Conservation (phyloP, 2,888 invertebrate species). For the Portevinia maculata region DNA sequence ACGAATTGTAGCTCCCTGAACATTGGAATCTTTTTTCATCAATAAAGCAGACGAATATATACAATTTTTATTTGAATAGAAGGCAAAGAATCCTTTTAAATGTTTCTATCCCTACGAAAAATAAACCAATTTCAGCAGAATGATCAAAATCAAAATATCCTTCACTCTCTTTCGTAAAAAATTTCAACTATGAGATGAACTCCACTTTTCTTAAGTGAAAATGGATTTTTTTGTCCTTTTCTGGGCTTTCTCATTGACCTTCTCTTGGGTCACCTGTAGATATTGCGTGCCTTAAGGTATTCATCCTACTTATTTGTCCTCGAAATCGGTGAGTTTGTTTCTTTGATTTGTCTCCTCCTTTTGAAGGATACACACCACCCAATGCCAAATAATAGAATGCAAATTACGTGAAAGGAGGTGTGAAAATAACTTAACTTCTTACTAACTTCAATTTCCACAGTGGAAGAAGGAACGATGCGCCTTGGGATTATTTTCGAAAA, state of each 20-base stretch:
- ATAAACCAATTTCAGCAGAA: too few relatives aligned
- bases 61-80: constrained; percentile 22
- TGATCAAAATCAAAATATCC: constrained; percentile 29
- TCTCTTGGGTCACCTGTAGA: background rate
- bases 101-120: constrained; percentile 15
- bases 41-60: constrained; percentile 31
- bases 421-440: constrained; percentile 12
- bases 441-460: background rate
- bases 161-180: constrained; percentile 6
- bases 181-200: constrained; percentile 46
- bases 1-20: background rate
- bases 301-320: background rate
- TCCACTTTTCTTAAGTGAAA: constrained; percentile 34
- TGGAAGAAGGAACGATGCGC: background rate
- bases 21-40: constrained; percentile 2
- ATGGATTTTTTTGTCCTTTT: constrained; percentile 31
- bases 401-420: constrained; percentile 20
- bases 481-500: constrained; percentile 10
- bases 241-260: constrained; percentile 20
- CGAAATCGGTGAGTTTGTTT: background rate
- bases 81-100: constrained; percentile 17
- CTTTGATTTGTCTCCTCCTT: background rate
- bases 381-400: constrained; percentile 1
- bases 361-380: background rate
- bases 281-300: background rate